Evolutionary conservation across 2,888 invertebrate genomes (phyloP), one percentile per base, ranked within the genome.

Genomic region (Heliconius sara): DNA sequence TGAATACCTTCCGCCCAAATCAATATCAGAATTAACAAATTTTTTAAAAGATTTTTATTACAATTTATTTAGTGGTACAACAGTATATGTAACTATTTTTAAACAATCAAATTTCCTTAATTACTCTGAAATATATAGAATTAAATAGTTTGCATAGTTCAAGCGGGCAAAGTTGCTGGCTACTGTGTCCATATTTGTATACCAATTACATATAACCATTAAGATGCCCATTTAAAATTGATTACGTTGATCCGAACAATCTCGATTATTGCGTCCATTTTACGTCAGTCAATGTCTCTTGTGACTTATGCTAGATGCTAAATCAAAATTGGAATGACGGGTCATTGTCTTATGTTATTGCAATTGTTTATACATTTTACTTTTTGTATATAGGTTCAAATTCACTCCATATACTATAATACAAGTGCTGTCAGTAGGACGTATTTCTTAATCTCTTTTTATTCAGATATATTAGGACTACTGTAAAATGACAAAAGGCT

Each of bases 241-340:
- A 39, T 57, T 1, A 34, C 12, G 9, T 57, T 72, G 19, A 71
- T 47, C 9, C n/a, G 13, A 57, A 34, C 30, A 68, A 39, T 72
- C 47, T 13, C 13, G n/a, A 63, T n/a, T 65, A 25, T 77, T 80
- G 78, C 81, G 76, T 80, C 78, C 76, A 67, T 52, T 72, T 39
- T 60, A 39, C 80, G 77, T 80, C 76, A 82, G 67, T 34, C 30
- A 60, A 47, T 27, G 27, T 47, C 47, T 25, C 52, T 60, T 5
- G 30, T 47, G 25, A 16, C 19, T 16, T 65, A 27, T 5, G 65
- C 27, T 39, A 34, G 57, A 27, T 60, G 75, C 70, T 30, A 30
- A 22, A 66, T 80, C 57, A 57, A 78, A 47, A 66, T n/a, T 57
- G 70, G 73, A 43, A 30, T 80, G 65, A 80, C 78, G 22, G 76